Evolutionary conservation across 2,113 vertebrate genomes (phyloP), one percentile per base, ranked within the genome.

Genomic region (Mastomys coucha): DNA sequence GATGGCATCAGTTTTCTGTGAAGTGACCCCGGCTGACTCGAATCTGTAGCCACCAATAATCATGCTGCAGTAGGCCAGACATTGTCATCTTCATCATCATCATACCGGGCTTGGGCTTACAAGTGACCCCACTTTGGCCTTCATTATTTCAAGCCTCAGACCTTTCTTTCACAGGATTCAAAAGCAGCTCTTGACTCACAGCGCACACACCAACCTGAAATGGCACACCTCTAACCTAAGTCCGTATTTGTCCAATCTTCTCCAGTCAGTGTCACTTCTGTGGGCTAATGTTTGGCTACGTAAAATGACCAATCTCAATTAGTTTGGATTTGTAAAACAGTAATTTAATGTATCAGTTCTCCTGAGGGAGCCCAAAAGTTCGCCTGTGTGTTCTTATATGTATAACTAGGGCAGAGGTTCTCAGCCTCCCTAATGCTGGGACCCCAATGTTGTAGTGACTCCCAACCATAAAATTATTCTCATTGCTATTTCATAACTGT

Each of bases 221-320:
- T 31, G 36, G 67, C 53, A 85, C 36, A 42, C n/a, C 85, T 85
- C 72, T 22, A 58, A 33, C 24, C n/a, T 73, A 49, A 58, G 53
- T 51, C 33, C 60, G 60, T 22, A 81, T 12, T 51, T 72, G 12
- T 5, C 80, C 36, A 49, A 14, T 58, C 82, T 91, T 70, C 70
- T 93, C 49, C 10, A 94, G 14, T 19, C 12, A 89, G 89, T 14
- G n/a, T 16, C 63, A 75, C 93, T 95, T 72, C 69, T 73, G 73
- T 16, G 31, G 28, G 49, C 56, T 33, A 42, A 63, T 42, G 58
- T 5, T 75, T 51, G 88, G 89, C 24, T 49, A 42, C 26, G 39
- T 36, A 22, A 91, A 91, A 88, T 16, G 76, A 28, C 42, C 65
- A 95, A 77, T 58, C 87, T 49, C 65, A 72, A 65, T 2, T 84